A percentile compares a stretch with the other conserved stretches of the same genome.
These are phyloP conservation scores for Nudaria mundana DNA, from an alignment of 2,888 invertebrate genomes.

Conservation along the genomic window DNA sequence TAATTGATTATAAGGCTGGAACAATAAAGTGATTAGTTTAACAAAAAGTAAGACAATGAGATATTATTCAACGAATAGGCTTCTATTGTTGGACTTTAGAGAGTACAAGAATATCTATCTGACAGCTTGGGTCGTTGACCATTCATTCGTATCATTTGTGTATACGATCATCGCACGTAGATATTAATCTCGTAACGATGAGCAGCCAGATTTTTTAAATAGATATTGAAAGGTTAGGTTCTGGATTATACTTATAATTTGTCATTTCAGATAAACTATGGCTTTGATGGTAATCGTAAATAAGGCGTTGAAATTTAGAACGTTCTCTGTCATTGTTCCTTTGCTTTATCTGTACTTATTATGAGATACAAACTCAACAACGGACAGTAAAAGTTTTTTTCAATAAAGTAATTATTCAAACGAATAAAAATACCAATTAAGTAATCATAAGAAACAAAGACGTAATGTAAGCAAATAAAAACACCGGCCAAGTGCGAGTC, in stretches of 20 bases:
- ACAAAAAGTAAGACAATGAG: conserved; percentile 79
- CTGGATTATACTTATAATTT: conserved; percentile 57
- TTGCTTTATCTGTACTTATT: conserved; percentile 23
- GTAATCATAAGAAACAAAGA: conserved; percentile 14
- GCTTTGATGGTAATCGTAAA: conserved; percentile 38
- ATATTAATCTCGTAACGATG: conserved; percentile 73
- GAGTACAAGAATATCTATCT: conserved; percentile 56
- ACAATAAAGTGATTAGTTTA: conserved; percentile 80
- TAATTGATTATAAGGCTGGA: conserved; percentile 78
- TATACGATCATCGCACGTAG: conserved; percentile 64
- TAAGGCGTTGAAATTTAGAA: conserved; percentile 25
- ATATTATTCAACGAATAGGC: conserved; percentile 74
- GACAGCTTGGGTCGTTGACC: conserved; percentile 63
- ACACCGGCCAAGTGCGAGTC: no score
- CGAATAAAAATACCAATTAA: conserved; percentile 26
- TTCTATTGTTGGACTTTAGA: conserved; percentile 66
- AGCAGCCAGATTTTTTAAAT: conserved; percentile 60
- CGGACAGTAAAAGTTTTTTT: conserved; percentile 18
- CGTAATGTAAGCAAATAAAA: neutral
- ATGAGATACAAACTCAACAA: conserved; percentile 25
- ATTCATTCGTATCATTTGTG: conserved; percentile 71
- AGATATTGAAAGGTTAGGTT: conserved; percentile 60
- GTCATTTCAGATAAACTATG: conserved; percentile 46
- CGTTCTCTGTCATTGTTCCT: conserved; percentile 31
- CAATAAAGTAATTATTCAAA: conserved; percentile 24